Evolutionary conservation across 1,140 invertebrate species (phyloP), one percentile per base, ranked within the genome.

Genomic region (Habropoda laboriosa): DNA sequence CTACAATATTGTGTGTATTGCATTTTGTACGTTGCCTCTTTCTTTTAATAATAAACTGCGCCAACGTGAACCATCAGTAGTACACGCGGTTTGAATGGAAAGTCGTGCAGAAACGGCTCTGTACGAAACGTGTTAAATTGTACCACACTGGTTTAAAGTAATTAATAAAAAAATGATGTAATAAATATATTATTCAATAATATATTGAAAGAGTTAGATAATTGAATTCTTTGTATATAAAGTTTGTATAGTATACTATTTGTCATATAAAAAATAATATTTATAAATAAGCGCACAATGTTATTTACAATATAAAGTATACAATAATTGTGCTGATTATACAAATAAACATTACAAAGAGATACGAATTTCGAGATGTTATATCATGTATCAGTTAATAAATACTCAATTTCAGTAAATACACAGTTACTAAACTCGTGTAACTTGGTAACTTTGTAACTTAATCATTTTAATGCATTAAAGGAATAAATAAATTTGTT

Each of bases 351-450:
- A 32, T 38, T 80, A 47, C 27, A 24, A 60, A 58, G n/a, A 76
- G 35, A 57, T 8, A 64, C 58, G 24, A 53, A 53, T 84, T 79
- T 80, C 58, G 18, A 61, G 85, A 57, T 86, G 80, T 42, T 75
- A 73, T 86, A 75, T 83, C 90, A 81, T 86, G 80, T 91, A 87
- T 89, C 60, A 86, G 84, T 92, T 91, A 77, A 88, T 3, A 40
- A 64, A 79, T 81, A 82, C 81, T 89, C 88, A 83, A 70, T 32
- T 24, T 75, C 79, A 74, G 82, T 82, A 53, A 64, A 60, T 81
- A 67, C 32, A 74, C 57, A 35, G 73, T 67, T 78, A 58, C 18
- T 71, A 49, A 45, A 35, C 30, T 79, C 57, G 53, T 21, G 18
- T 32, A 61, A 68, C 16, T 85, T 27, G 45, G 49, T 63, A 79